Percentiles rank a stretch among this genome's conserved stretches.
These are phyloP conservation scores for Hyaena hyaena DNA, from an alignment of 2,113 vertebrate species.

Conservation along the genomic window DNA sequence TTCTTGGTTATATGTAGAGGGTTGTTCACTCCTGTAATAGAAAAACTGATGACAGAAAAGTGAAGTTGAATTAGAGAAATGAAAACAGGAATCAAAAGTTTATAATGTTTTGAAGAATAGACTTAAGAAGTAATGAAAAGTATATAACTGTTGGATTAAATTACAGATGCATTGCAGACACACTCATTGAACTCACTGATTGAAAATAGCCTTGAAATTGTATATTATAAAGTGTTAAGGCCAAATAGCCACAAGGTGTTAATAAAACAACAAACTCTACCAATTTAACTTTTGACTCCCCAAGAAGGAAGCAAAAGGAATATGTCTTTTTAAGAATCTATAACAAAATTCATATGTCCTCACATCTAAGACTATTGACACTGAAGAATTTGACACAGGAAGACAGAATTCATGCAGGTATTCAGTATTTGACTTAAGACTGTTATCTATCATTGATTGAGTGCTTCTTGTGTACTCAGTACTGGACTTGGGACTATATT, in stretches of 20 bases:
- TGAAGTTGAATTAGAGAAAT: background rate
- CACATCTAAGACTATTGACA: background rate
- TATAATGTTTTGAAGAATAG: background rate
- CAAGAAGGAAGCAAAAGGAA: background rate
- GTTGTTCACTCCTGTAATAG: background rate
- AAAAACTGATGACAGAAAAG: background rate
- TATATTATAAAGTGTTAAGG: constrained; percentile 1
- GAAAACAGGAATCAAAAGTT: background rate
- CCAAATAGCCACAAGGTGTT: background rate
- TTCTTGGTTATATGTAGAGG: background rate
- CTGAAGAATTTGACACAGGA: background rate
- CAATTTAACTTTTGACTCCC: background rate
- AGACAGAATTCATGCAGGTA: background rate
- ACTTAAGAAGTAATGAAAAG: background rate
- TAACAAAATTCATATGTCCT: background rate
- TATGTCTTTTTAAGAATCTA: background rate
- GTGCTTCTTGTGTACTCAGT: background rate
- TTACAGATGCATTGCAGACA: background rate
- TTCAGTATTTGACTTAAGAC: background rate
- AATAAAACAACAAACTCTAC: background rate
- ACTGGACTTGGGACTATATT: background rate
- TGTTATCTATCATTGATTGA: background rate
- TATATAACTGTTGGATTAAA: background rate
- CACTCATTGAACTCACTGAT: background rate
- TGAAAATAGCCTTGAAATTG: constrained; percentile 44